Evolutionary conservation across 2,113 vertebrate genomes (phyloP), one percentile per base, ranked within the genome.

Genomic region (Brevimyrus niger): DNA sequence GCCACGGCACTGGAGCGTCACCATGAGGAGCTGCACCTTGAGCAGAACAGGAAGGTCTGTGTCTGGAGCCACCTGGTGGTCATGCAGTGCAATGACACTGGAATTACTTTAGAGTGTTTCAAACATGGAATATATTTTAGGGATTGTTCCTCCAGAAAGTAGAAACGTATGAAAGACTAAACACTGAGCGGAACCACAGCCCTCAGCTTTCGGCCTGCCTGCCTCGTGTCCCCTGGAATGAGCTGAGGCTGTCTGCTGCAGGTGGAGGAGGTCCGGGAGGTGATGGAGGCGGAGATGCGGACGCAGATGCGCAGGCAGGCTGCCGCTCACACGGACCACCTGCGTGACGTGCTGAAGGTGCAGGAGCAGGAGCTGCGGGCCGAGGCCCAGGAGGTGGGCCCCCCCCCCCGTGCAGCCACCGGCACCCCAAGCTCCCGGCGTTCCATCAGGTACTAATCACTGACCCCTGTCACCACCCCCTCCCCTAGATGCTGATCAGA

Each of bases 251-350:
- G 35, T 51, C 3, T 82, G 69, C 17, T 42, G 87, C 44, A 65
- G 48, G 90, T 87, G 48, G 8, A 83, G 10, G 98, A 99, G 91
- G 93, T 98, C 19, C 95, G 97, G 11, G 98, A 98, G 27, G 97
- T 98, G 92, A 99, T 99, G 98, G 98, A 99, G 93, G 95, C 86
- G 0, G 98, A 99, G 91, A 99, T 99, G 98, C 96, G 98, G 89
- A 99, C 98, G 0, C 98, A 99, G 95, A 96, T 99, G 0, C 97
- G 98, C 46, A 96, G 98, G 3, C 98, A 99, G 92, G 98, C 98
- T 0, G 98, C 98, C 0, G 98, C 98, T 48, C 98, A 99, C 95
- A 97, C 96, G 0, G 98, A 99, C 93, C 98, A 99, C 3, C 95
- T 99, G 89, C 93, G 94, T 48, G 98, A 99, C 0, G 97, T 99